Base-by-base conservation (phyloP, 37 sponge, comb jelly and placozoan genomes). In the Dysidea cf. avara region DNA sequence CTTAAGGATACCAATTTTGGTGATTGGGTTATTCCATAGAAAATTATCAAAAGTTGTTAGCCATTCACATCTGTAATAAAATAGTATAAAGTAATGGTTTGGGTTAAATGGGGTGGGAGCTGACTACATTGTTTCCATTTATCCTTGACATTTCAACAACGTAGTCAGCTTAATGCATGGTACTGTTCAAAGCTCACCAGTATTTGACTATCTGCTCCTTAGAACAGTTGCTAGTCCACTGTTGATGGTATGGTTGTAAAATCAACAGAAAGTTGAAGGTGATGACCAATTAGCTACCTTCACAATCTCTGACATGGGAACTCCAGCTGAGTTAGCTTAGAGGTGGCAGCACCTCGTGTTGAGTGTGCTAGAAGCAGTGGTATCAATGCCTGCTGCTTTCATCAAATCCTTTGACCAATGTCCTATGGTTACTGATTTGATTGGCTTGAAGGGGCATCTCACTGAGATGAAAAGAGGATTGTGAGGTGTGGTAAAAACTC, bases 391-490 rank as follows among this genome's bases (percentile, higher is more conserved):
- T 3, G 78, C 78, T 7, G 32, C 16, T 12, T 6, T 20, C 47
- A 77, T 54, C 22, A 66, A 39, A 11, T 20, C 20, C 28, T 66
- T 53, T 0, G 66, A 58, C 78, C 78, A 77, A 22, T 37, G 52
- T 21, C 68, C 78, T 36, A 77, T 29, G 0, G 78, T 77, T 35
- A 58, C 56, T 54, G 78, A 14, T n/a, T 66, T 66, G 21, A 54
- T 58, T 39, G 67, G 67, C n/a, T n/a, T n/a, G n/a, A n/a, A n/a
- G n/a, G n/a, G n/a, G 21, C 31, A 49, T 7, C 51, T 32, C 25
- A 62, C 64, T 2, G 76, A 75, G 5, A 75, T 47, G 49, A 75
- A 61, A 3, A 77, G 78, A n/a, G n/a, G n/a, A n/a, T n/a, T n/a
- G n/a, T n/a, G n/a, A n/a, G n/a, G n/a, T n/a, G n/a, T n/a, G n/a